phyloP scores from a whole-genome alignment of 1,140 invertebrate genomes.

The Piezodorus guildinii region DNA sequence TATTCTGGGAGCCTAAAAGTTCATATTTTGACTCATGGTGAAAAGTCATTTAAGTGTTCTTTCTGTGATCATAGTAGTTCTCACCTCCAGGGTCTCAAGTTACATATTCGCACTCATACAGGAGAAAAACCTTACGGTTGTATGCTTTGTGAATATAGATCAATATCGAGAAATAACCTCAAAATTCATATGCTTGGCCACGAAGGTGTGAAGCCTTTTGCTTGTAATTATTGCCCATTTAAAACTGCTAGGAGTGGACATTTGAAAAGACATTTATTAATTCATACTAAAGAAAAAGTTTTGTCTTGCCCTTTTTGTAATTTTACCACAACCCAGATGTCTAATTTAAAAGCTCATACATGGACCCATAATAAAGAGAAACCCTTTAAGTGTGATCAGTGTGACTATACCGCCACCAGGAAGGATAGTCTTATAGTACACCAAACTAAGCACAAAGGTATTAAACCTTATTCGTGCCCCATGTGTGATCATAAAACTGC shows the following conservation, averaged over 20 bases:
- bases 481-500: not conserved
- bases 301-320: not conserved
- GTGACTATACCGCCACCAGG: not conserved
- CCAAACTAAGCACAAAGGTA: not conserved
- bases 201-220: not conserved
- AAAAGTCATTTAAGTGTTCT: not conserved
- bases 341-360: slow-evolving; percentile 1
- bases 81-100: not conserved
- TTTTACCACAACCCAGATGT: slow-evolving; percentile 9
- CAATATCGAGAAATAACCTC: not conserved
- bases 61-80: not conserved
- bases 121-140: slow-evolving; percentile 2
- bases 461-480: not conserved
- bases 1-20: slow-evolving; percentile 1
- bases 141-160: not conserved
- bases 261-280: slow-evolving; percentile 1
- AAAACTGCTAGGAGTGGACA: not conserved
- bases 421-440: slow-evolving; percentile 5
- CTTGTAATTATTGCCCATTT: not conserved
- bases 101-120: not conserved
- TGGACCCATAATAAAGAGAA: slow-evolving; percentile 3
- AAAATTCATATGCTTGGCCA: slow-evolving; percentile 2
- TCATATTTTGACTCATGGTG: not conserved
- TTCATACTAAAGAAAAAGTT: slow-evolving; percentile 4
- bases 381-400: not conserved